These are phyloP conservation scores for Ferrisia virgata DNA, from an alignment of 2,888 invertebrate species.

Conservation along the genomic window DNA sequence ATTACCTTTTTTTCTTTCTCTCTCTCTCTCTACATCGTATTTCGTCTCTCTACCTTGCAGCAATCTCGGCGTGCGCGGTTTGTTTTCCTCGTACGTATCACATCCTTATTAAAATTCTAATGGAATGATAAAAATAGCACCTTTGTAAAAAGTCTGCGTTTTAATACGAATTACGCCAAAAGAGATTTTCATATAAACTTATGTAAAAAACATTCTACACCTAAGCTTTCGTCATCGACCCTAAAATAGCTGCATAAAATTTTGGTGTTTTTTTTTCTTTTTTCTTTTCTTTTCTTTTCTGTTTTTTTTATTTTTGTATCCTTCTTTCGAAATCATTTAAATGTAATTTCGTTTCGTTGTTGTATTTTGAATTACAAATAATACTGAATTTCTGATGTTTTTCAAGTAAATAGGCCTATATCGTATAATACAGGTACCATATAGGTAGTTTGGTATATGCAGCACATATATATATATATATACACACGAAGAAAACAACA, in stretches of 20 bases:
- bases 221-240: not conserved
- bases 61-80: too few species aligned
- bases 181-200: not conserved
- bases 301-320: not conserved
- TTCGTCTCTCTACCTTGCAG: too few species aligned
- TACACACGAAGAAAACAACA: not conserved
- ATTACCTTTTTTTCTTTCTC: not conserved
- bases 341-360: not conserved
- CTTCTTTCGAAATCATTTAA: not conserved
- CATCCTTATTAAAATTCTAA: constrained; percentile 3
- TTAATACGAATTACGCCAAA: not conserved
- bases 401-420: not conserved
- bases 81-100: not conserved
- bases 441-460: too few species aligned
- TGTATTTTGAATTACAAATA: constrained; percentile 3
- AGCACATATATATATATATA: too few species aligned
- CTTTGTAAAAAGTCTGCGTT: not conserved
- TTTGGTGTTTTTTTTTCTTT: too few species aligned
- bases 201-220: not conserved
- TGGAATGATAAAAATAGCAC: not conserved
- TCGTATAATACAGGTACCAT: too few species aligned
- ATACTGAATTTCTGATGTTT: not conserved
- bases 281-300: not conserved
- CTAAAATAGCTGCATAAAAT: too few species aligned
- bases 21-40: too few species aligned